Evolutionary conservation across 2,888 invertebrate genomes (phyloP), one percentile per base, ranked within the genome.

Genomic region (Habroteleia sp.): DNA sequence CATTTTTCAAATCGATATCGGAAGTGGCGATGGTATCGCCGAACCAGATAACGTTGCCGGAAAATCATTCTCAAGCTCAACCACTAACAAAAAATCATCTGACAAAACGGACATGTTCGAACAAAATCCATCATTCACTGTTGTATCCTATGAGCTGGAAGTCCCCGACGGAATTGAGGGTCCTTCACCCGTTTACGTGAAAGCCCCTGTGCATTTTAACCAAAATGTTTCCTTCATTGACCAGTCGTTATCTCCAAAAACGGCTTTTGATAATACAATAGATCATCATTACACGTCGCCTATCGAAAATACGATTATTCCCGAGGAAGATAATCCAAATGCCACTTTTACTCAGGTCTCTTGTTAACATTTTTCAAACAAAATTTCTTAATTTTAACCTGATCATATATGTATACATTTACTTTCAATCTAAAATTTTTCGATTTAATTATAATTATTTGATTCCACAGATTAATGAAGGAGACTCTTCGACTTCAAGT

Each of bases 81-180:
- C 46, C n/a, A 20, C 37, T 7, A 17, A 23, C 7, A 72, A 48
- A 20, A 48, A 37, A 3, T 23, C 16, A 3, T 27, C 52, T 11
- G 63, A 72, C 8, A 5, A 52, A 8, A 33, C 71, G 0, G 23
- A 63, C 14, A 8, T 48, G 3, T 71, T 71, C 0, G 62, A 37
- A 11, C 68, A 72, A 16, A 74, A 71, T 52, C 62, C 73, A 8
- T 77, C 83, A 0, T 88, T 88, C 41, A 77, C 84, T 0, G 80
- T 82, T n/a, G 82, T 86, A 1, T 82, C 83, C 60, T 85, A 87
- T 42, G 86, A 87, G 17, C 60, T 88, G 1, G 84, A 84, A 16
- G 82, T 81, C 2, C 86, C 87, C 0, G 84, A 86, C 1, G 87
- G 87, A 7, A 56, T 87, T 2, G 87, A 87, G 48, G 87, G 87